phyloP scores from a whole-genome alignment of 2,888 invertebrate species.

The Punctoribates punctum region DNA sequence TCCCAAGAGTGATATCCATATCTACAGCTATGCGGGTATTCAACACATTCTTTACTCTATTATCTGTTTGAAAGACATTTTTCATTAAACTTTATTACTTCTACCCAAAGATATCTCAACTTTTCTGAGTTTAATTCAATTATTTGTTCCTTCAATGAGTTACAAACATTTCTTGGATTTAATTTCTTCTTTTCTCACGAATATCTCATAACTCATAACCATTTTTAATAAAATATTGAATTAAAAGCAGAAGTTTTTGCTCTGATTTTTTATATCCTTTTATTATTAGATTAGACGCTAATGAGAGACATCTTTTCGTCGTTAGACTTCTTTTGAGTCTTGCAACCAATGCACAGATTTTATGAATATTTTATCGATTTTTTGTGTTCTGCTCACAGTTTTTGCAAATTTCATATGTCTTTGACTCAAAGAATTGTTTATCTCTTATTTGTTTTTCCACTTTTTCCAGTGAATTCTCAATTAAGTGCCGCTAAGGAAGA shows the following conservation, averaged over 20 bases:
- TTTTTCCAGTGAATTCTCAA: constrained; percentile 3
- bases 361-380: constrained; percentile 20
- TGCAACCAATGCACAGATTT: neutral
- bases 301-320: neutral
- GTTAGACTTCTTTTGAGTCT: neutral
- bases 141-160: too few species aligned
- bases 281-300: constrained; percentile 21
- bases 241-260: neutral
- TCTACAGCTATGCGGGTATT: constrained; percentile 22
- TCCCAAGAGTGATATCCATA: constrained; percentile 22
- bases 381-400: neutral
- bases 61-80: neutral
- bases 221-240: neutral
- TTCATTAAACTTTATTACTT: neutral
- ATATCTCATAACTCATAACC: neutral
- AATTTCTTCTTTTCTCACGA: neutral
- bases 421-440: neutral
- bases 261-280: neutral
- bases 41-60: neutral
- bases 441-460: neutral
- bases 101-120: too few species aligned
- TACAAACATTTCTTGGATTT: too few species aligned
- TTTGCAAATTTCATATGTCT: neutral
- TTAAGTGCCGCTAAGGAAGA: constrained; percentile 18
- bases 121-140: too few species aligned